Conservation (phyloP, 2,113 vertebrate genomes). For the Recurvirostra avosetta region DNA sequence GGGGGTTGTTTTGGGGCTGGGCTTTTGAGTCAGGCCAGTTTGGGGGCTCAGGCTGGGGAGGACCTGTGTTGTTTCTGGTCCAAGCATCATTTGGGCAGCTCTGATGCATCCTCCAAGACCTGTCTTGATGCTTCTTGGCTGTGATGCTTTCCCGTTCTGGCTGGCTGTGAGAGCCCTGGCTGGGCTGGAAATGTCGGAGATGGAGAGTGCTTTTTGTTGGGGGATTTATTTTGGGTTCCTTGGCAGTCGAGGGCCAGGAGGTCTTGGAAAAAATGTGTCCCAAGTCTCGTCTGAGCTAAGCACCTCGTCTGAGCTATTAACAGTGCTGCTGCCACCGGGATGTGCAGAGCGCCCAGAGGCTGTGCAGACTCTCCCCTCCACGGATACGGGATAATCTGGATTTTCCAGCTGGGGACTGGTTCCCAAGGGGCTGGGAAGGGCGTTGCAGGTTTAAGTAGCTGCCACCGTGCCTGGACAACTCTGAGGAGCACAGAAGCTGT, state of each 20-base stretch:
- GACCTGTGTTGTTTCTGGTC: background rate
- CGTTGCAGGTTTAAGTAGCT: background rate
- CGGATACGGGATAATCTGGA: background rate
- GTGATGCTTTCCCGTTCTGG: rapidly evolving
- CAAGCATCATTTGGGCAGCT: background rate
- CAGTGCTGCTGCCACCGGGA: rapidly evolving
- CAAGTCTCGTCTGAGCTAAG: background rate
- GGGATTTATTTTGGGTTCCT: background rate
- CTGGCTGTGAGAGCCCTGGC: background rate
- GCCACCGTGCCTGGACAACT: background rate
- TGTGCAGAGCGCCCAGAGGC: background rate
- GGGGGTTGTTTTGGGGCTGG: background rate
- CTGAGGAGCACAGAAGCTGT: background rate
- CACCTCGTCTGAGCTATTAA: background rate
- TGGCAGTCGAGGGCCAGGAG: background rate
- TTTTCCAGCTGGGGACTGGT: conserved; percentile 23
- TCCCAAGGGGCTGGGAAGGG: background rate
- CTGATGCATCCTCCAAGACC: background rate
- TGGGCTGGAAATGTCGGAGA: background rate
- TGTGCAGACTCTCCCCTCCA: background rate
- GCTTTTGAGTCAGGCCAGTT: background rate
- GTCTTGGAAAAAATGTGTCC: background rate
- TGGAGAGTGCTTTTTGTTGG: background rate
- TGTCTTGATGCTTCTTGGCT: background rate
- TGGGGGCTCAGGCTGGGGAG: background rate